These are phyloP conservation scores for Stichopus horrens DNA, from an alignment of 53 echinoderm and acorn worm species.

Conservation along the genomic window DNA sequence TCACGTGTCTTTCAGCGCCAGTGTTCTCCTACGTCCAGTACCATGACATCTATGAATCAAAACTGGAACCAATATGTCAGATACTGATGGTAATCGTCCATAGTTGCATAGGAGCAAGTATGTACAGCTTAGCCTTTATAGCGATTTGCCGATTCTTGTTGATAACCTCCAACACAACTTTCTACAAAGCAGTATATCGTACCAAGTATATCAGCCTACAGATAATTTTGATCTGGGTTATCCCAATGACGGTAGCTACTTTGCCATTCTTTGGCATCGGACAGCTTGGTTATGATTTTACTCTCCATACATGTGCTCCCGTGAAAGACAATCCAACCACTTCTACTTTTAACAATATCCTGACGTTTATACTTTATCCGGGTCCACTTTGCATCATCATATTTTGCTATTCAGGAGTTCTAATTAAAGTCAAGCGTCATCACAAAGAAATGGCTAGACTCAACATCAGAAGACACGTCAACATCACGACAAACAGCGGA, in stretches of 20 bases:
- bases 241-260: constrained; percentile 54
- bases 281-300: constrained; percentile 36
- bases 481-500: no score
- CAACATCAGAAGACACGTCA: no score
- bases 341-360: background rate
- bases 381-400: background rate
- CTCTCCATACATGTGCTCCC: constrained; percentile 5
- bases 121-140: constrained; percentile 69
- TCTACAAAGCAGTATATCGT: constrained; percentile 61
- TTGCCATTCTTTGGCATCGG: constrained; percentile 50
- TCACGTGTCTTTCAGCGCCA: background rate
- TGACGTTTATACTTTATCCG: constrained; percentile 7
- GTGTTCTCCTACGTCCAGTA: background rate
- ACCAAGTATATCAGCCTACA: constrained; percentile 49
- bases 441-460: background rate
- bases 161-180: constrained; percentile 53
- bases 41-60: background rate
- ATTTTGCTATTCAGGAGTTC: background rate
- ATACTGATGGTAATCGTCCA: constrained; percentile 51
- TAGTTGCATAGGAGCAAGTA: constrained; percentile 69
- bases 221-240: constrained; percentile 61
- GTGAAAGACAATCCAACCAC: background rate
- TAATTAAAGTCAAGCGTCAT: background rate
- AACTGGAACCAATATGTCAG: constrained; percentile 50
- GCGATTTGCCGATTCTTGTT: constrained; percentile 72